Percentiles rank a stretch among this genome's conserved stretches.
Evolutionary conservation across 2,888 invertebrate species (phyloP).

Genomic region (Abscondita cerata): DNA sequence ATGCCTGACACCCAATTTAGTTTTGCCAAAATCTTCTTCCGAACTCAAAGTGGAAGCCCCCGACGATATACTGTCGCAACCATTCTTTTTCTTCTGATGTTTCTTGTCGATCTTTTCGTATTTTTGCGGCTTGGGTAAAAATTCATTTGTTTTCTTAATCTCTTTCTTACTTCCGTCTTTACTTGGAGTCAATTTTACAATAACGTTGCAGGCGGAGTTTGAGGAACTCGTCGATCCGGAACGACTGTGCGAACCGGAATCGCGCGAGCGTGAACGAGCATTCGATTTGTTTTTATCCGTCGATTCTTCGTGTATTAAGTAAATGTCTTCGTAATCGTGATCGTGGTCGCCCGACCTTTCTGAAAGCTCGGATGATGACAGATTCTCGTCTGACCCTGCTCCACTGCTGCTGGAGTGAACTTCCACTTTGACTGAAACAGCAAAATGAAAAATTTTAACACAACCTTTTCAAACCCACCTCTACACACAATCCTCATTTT

Average conservation of each 20-base stretch:
- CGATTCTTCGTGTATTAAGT: conserved; percentile 70
- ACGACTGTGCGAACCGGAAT: conserved; percentile 78
- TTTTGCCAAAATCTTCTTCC: conserved; percentile 53
- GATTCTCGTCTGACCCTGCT: conserved; percentile 69
- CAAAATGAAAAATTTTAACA: background rate
- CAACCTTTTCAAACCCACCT: background rate
- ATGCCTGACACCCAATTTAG: conserved; percentile 53
- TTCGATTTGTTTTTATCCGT: conserved; percentile 42
- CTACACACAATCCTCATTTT: background rate
- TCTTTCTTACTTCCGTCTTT: conserved; percentile 40
- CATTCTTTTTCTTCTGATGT: conserved; percentile 36
- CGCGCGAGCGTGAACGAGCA: conserved; percentile 54
- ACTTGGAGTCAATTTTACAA: conserved; percentile 49
- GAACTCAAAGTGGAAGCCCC: conserved; percentile 55
- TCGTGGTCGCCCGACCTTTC: conserved; percentile 63
- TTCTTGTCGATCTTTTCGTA: conserved; percentile 50
- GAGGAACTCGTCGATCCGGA: conserved; percentile 62
- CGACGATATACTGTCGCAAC: conserved; percentile 56
- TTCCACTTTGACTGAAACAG: conserved; percentile 79
- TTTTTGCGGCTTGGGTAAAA: conserved; percentile 54
- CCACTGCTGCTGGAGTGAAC: conserved; percentile 79
- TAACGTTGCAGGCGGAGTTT: conserved; percentile 56
- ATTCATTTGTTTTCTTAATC: conserved; percentile 52
- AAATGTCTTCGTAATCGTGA: conserved; percentile 85
- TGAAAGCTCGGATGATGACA: conserved; percentile 65